Evolutionary conservation across 2,113 vertebrate species (phyloP), one percentile per base, ranked within the genome.

Genomic region (Nanorana parkeri): DNA sequence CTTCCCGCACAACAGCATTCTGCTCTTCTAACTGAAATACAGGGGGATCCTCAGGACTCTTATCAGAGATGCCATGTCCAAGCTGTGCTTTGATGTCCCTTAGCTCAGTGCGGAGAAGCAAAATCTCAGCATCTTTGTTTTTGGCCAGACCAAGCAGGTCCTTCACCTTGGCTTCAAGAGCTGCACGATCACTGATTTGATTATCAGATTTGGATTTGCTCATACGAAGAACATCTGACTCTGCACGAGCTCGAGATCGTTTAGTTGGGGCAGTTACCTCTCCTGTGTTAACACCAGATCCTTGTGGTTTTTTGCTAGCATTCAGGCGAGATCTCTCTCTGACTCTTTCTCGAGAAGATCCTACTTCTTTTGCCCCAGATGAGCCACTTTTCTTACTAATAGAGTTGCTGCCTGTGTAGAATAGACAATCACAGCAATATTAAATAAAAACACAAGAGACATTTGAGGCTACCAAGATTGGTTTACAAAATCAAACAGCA

Each of bases 161-260:
- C 0, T 96, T 96, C n/a, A 98, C 96, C 85, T 95, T 95, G 17
- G 94, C 90, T 85, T 99, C 97, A 86, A 99, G 56, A 0, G 94
- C 96, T 55, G 95, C 95, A 84, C 94, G 96, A 90, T 98, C 96
- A 13, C 93, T 97, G 88, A 98, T 97, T 86, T 97, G 96, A 19
- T 95, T 95, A 81, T 98, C 96, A 0, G 96, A 98, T 68, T 97
- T 97, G 5, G 96, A 98, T 87, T 98, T 98, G 94, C 95, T 96
- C 95, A 97, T 97, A 0, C 96, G 96, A 77, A 94, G 65, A 65
- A 81, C 65, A 0, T 98, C 96, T 0, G 93, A 86, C 1, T 98
- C 96, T 58, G 89, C 60, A 78, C 95, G 95, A 63, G 91, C 90
- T 17, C 96, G 95, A 36, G 94, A 95, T 24, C 96, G 96, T 16